These are phyloP conservation scores for Picus viridis DNA, from an alignment of 2,797 vertebrate genomes.

Conservation along the genomic window DNA sequence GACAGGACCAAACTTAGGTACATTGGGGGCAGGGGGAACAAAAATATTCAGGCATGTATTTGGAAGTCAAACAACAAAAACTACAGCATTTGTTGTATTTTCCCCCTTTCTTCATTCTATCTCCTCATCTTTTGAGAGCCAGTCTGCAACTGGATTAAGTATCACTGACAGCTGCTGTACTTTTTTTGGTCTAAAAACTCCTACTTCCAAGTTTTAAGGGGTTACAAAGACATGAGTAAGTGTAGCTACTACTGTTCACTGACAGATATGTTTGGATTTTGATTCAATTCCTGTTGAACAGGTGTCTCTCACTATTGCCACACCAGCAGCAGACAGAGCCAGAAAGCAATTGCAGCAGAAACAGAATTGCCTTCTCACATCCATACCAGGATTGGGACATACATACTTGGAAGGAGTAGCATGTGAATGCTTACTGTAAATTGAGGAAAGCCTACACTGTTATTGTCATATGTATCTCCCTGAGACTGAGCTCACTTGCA, in stretches of 20 bases:
- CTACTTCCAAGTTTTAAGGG: not conserved
- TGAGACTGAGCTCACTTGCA: not conserved
- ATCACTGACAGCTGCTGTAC: not conserved
- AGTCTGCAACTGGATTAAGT: not conserved
- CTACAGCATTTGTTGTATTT: not conserved
- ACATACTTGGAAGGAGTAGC: not conserved
- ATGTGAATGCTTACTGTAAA: not conserved
- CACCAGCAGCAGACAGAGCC: not conserved
- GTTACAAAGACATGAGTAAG: not conserved
- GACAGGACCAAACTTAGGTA: not conserved
- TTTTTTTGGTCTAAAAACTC: not conserved
- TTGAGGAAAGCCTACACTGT: not conserved
- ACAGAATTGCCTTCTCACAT: constrained; percentile 15
- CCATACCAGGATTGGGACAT: fast-evolving
- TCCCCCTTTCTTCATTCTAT: not conserved
- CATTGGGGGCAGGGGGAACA: not conserved
- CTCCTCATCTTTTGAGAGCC: not conserved
- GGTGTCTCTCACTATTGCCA: not conserved
- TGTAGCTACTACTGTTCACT: not conserved
- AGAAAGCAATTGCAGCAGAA: constrained; percentile 27
- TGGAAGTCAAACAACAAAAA: not conserved
- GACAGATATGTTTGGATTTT: not conserved
- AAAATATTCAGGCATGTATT: not conserved
- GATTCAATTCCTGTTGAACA: not conserved
- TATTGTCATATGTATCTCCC: not conserved